Evolutionary conservation across 2,888 invertebrate species (phyloP).

Genomic region (Eugnorisma glareosa): DNA sequence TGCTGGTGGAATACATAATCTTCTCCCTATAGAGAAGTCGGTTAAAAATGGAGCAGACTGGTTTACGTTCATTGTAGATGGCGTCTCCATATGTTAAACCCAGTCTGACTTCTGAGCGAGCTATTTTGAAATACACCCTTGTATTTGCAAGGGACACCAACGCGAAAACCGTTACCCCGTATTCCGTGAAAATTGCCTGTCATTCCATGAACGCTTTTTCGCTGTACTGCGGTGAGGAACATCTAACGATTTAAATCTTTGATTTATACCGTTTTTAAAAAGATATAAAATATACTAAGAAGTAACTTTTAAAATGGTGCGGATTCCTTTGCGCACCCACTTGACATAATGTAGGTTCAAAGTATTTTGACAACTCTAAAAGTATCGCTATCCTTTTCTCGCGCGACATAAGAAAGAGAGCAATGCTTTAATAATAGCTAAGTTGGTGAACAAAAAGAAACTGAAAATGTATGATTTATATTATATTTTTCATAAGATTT

Average conservation of each 20-base stretch:
- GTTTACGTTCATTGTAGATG: not conserved
- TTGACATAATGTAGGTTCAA: too few species aligned
- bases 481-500: not conserved
- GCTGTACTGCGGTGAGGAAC: not conserved
- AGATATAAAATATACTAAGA: not conserved
- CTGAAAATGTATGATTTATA: too few species aligned
- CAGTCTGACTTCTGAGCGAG: not conserved
- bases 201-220: not conserved
- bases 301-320: constrained; percentile 8
- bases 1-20: too few species aligned
- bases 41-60: not conserved
- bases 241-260: not conserved
- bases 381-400: not conserved
- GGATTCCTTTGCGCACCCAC: not conserved
- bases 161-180: too few species aligned
- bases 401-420: not conserved
- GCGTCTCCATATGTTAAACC: not conserved
- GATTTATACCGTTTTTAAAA: not conserved
- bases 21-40: too few species aligned
- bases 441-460: not conserved
- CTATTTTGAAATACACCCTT: too few species aligned
- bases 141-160: too few species aligned
- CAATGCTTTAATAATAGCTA: not conserved
- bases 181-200: too few species aligned
- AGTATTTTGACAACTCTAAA: not conserved